Evolutionary conservation across 2,888 invertebrate species (phyloP).

Genomic region (Drosophila macrospina): DNA sequence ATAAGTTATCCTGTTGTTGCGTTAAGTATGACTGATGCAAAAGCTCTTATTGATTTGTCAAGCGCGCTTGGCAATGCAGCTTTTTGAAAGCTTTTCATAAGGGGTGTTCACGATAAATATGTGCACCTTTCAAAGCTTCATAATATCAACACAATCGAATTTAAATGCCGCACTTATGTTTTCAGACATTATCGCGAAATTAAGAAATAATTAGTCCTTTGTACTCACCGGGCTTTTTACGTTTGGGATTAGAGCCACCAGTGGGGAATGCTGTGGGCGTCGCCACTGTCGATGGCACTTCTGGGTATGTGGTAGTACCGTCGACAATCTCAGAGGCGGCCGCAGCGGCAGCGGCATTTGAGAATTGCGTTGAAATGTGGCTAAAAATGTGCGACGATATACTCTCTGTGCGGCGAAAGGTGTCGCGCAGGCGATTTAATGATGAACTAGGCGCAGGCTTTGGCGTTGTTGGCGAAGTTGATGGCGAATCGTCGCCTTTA

Average conservation of each 20-base stretch:
- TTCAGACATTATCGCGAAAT: not conserved
- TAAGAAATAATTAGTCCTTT: not conserved
- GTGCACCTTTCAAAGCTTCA: conserved; percentile 14
- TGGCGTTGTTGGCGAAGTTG: conserved; percentile 44
- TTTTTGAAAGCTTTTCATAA: conserved; percentile 47
- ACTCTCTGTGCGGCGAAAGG: conserved; percentile 84
- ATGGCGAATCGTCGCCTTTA: conserved; percentile 80
- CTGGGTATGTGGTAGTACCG: conserved; percentile 71
- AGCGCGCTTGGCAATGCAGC: conserved; percentile 51
- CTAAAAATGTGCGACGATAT: conserved; percentile 82
- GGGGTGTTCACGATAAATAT: conserved; percentile 44
- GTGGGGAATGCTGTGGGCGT: conserved; percentile 15
- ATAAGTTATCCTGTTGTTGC: conserved; percentile 66
- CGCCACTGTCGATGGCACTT: conserved; percentile 36
- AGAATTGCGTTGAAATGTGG: conserved; percentile 81
- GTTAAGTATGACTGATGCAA: conserved; percentile 68
- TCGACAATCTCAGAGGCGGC: conserved; percentile 77
- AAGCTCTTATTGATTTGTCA: conserved; percentile 74
- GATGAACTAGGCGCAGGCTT: conserved; percentile 68
- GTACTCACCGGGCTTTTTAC: conserved; percentile 80
- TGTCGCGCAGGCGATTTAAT: conserved; percentile 83
- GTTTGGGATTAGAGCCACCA: conserved; percentile 54
- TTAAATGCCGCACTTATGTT: conserved; percentile 1
- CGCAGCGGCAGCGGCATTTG: conserved; percentile 80
- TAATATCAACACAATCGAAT: not conserved